Evolutionary conservation across 2,113 vertebrate species (phyloP).

Genomic region (Gobio gobio): DNA sequence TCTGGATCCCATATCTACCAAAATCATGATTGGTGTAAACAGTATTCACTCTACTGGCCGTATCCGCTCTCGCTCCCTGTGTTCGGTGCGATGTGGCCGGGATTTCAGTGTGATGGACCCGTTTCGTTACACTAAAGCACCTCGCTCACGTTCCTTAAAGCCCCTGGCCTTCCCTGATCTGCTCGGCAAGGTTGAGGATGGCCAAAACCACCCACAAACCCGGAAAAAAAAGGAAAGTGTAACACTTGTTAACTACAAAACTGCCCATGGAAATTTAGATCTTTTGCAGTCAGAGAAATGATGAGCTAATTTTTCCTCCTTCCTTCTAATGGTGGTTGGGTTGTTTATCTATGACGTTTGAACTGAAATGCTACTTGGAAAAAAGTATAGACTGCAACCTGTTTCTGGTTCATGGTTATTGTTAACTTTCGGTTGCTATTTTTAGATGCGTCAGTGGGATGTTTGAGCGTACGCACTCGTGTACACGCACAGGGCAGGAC

Average conservation of each 20-base stretch:
- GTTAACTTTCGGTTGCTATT: constrained; percentile 8
- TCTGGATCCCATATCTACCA: background rate
- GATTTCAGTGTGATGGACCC: constrained; percentile 87
- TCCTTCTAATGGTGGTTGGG: background rate
- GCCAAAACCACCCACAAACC: constrained; percentile 83
- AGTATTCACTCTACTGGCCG: constrained; percentile 91
- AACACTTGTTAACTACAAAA: constrained; percentile 33
- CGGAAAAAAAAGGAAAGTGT: constrained; percentile 84
- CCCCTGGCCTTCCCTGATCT: constrained; percentile 92
- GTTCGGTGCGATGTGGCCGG: constrained; percentile 90
- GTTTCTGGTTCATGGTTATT: constrained; percentile 7
- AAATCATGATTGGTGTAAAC: constrained; percentile 91
- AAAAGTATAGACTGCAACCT: background rate
- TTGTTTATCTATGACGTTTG: background rate
- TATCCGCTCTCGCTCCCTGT: constrained; percentile 89
- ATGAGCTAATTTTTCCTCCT: background rate
- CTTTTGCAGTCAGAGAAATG: background rate
- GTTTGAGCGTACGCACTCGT: background rate
- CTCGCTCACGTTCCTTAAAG: constrained; percentile 91
- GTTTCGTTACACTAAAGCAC: constrained; percentile 89
- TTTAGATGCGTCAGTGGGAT: constrained; percentile 14
- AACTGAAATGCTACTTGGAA: background rate
- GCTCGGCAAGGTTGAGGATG: constrained; percentile 82
- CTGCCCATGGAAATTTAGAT: background rate
- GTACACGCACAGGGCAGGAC: background rate